Base-by-base conservation (phyloP, 2,797 vertebrate species). In the Centropyge bicolor region DNA sequence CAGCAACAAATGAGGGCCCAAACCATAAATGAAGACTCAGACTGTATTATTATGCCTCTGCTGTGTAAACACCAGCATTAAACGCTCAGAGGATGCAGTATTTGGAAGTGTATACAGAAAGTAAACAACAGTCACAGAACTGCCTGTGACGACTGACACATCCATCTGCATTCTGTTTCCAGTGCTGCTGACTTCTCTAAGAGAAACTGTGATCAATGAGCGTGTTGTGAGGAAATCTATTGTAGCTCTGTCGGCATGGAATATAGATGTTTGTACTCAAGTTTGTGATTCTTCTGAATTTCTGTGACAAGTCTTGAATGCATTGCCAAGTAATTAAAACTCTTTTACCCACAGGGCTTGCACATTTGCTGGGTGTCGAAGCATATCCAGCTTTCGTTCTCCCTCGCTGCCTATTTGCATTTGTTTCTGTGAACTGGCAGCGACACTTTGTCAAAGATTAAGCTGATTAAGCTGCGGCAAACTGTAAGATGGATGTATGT, bases 231-330 rank as follows among this genome's bases (percentile, higher is more conserved):
- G 27, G 2, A 31, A 31, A 31, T 31, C 27, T 31, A 31, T 31
- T 31, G 27, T 31, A 31, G 27, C 4, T 31, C 4, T 31, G 63
- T 49, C n/a, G 16, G 31, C n/a, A 24, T 17, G 24, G 24, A 54
- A 22, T 54, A 35, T 3, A 12, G 3, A 22, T 17, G 41, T 48
- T 59, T 60, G 2, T 52, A 13, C 54, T 60, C 9, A 4, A 19
- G 41, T 22, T 41, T 31, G n/a, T 48, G 22, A 24, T 52, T 51
- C 55, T 17, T 66, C 22, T 67, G 20, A 76, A 38, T 55, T n/a
- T 40, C 20, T 10, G 1, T 20, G 56, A 17, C 20, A 27, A 55
- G 27, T 31, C 40, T 38, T 46, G 13, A 20, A 38, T 46, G 11
- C 16, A 27, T 1, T 46, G 20, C 27, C 24, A 20, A 6, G 11